phyloP scores from a whole-genome alignment of 2,113 vertebrate genomes.

The Nothocercus nigrocapillus region DNA sequence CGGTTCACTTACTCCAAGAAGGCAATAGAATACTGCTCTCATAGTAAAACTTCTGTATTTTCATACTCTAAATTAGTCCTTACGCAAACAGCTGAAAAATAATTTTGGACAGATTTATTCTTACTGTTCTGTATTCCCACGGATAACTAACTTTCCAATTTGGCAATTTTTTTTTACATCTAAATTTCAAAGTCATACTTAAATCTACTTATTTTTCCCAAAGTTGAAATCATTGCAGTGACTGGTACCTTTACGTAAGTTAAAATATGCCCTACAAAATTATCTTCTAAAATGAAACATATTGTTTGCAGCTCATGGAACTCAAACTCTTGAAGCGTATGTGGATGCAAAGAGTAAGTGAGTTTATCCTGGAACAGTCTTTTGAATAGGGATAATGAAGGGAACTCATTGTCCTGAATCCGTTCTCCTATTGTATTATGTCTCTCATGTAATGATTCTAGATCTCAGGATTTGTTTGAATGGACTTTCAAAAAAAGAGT shows the following conservation, averaged over 20 bases:
- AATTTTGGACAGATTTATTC: background rate
- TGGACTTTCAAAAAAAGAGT: background rate
- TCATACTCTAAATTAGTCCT: background rate
- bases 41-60: background rate
- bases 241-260: background rate
- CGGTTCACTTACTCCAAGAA: background rate
- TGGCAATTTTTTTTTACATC: background rate
- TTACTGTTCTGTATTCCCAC: background rate
- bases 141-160: background rate
- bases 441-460: rapidly evolving
- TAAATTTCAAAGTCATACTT: background rate
- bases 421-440: background rate
- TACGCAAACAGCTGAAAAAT: background rate
- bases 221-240: background rate
- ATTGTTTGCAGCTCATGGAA: background rate
- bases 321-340: background rate
- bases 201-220: background rate
- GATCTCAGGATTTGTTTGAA: background rate
- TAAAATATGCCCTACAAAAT: background rate
- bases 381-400: background rate
- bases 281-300: background rate
- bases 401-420: background rate
- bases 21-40: background rate
- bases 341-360: background rate
- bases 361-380: background rate